Base-by-base conservation (phyloP, 2,888 invertebrate species). In the Yponomeuta evonymella region DNA sequence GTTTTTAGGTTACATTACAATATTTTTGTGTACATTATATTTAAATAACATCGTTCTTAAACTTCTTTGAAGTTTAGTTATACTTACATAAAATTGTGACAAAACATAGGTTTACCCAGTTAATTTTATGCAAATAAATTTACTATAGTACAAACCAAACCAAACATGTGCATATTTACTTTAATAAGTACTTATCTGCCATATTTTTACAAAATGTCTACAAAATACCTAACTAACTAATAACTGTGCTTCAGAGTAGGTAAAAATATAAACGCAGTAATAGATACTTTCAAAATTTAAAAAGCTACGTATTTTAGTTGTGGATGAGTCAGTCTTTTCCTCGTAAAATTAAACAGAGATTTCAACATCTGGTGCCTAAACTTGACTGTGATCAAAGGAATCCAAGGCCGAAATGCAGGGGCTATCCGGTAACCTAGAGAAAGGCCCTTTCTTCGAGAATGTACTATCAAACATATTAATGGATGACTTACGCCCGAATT, bases 261-360 rank as follows among this genome's bases (percentile, higher is more conserved):
- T 58, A 15, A 15, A 15, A 58, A 58, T 58, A 58, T 58, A 12
- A 58, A 15, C 51, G 15, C 15, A 58, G 15, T 5, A 58, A 15
- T 15, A 58, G 51, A 15, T 15, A 15, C 15, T 58, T 58, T 15
- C 15, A 1, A 2, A 15, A 15, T 15, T 58, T 15, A 58, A 58
- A 58, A 58, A 58, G 51, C 51, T 58, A 58, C 51, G 51, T 58
- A 58, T 58, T 12, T 58, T 65, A 65, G 80, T 58, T 58, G 83
- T 81, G 81, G 85, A 87, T 83, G 84, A 87, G 81, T 92, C 91
- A 92, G 91, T 91, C 91, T 92, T 90, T 89, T 85, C 86, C 90
- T 91, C 90, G 86, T 87, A 85, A 85, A 85, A 83, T 80, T 82
- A 83, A 78, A 78, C 76, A 79, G 75, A 75, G 78, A 77, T 78